phyloP scores from a whole-genome alignment of 2,888 invertebrate genomes.

The Hedychridium roseum region DNA sequence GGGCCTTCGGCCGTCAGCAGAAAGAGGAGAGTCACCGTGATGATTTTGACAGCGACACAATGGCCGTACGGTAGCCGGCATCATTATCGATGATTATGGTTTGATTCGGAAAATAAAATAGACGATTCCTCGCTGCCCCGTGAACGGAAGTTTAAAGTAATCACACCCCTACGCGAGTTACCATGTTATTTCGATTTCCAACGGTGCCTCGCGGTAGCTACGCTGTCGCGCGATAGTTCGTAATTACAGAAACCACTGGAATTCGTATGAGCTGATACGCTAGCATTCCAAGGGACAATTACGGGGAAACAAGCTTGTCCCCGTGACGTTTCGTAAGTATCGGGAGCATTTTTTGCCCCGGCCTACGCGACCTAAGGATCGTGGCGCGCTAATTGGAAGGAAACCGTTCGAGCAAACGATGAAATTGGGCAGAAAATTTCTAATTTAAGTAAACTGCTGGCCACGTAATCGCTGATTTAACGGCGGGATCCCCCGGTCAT shows the following conservation, averaged over 20 bases:
- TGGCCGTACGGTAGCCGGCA: slow-evolving; percentile 45
- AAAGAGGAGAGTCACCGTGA: slow-evolving; percentile 16
- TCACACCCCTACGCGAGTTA: no score
- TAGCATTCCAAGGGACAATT: no score
- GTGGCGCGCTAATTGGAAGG: slow-evolving; percentile 28
- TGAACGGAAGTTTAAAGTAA: no score
- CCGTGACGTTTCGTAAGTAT: slow-evolving; percentile 5
- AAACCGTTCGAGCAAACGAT: slow-evolving; percentile 28
- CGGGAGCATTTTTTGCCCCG: no score
- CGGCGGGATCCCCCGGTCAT: slow-evolving; percentile 33
- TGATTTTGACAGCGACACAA: slow-evolving; percentile 44
- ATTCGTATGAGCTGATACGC: no score
- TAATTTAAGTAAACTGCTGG: slow-evolving; percentile 37
- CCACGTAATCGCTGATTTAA: slow-evolving; percentile 48
- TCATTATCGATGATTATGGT: slow-evolving; percentile 47
- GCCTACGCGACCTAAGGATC: no score
- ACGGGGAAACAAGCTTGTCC: background rate
- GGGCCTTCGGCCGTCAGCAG: slow-evolving; percentile 18
- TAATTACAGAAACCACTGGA: no score
- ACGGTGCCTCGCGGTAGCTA: no score
- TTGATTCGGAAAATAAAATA: slow-evolving; percentile 41
- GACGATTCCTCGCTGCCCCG: no score
- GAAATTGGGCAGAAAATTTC: slow-evolving; percentile 51
- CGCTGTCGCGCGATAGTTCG: no score
- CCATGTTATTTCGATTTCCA: no score